A percentile compares a stretch with the other conserved stretches of the same genome.
Conservation (phyloP, 2,113 vertebrate species). For the Antennarius striatus region DNA sequence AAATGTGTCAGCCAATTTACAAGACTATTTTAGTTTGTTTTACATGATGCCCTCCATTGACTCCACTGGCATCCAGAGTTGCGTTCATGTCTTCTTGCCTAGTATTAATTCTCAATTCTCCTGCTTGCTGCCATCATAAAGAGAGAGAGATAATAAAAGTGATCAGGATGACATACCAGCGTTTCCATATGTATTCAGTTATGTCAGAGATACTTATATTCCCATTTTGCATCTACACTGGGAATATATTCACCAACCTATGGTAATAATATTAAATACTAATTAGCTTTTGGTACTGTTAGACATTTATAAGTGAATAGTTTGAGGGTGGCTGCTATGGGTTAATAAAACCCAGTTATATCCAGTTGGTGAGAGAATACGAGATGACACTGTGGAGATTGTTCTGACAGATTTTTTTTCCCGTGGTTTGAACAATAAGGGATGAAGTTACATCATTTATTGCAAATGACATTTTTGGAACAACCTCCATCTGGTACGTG, state of each 20-base stretch:
- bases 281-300: conserved; percentile 3
- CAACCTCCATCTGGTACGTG: conserved; percentile 66
- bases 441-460: conserved; percentile 66
- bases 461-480: conserved; percentile 67
- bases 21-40: conserved; percentile 36
- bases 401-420: conserved; percentile 57
- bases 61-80: conserved; percentile 10
- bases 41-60: conserved; percentile 19
- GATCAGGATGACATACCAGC: not conserved
- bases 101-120: conserved; percentile 7
- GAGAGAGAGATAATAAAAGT: conserved; percentile 3
- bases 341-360: conserved; percentile 42
- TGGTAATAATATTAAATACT: conserved; percentile 17
- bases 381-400: conserved; percentile 64
- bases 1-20: conserved; percentile 39
- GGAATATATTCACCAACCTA: conserved; percentile 25
- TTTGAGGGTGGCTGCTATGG: too few species aligned
- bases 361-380: conserved; percentile 45
- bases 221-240: not conserved
- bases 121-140: conserved; percentile 1
- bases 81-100: conserved; percentile 11
- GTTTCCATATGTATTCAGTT: conserved; percentile 11
- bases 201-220: too few species aligned
- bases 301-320: not conserved
- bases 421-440: conserved; percentile 53